phyloP scores from a whole-genome alignment of 1,140 invertebrate genomes.

The Drosophila guanche region DNA sequence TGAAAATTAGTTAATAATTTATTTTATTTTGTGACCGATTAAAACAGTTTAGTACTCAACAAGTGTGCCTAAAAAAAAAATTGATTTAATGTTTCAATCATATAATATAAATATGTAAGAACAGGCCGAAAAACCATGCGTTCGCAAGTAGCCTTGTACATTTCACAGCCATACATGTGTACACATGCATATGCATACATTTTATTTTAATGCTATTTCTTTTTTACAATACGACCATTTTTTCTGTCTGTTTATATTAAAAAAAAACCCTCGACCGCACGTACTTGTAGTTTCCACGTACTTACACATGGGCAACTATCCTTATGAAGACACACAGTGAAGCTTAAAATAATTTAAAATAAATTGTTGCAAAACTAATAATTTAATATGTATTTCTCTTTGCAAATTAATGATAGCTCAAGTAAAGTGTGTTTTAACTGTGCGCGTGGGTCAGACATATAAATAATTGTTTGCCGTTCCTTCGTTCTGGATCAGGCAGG shows the following conservation, averaged over 20 bases:
- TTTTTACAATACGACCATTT: too few relatives aligned
- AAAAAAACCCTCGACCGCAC: too few relatives aligned
- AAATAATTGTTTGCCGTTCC: constrained; percentile 27
- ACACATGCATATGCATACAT: neutral
- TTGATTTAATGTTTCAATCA: neutral
- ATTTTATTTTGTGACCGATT: constrained; percentile 3
- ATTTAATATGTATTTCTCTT: too few relatives aligned
- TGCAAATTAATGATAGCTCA: too few relatives aligned
- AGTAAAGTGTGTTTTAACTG: neutral
- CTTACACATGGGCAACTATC: too few relatives aligned
- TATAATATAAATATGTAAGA: neutral
- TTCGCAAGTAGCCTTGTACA: constrained; percentile 18
- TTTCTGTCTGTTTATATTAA: too few relatives aligned
- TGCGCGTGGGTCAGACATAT: constrained; percentile 5
- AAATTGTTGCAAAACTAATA: too few relatives aligned
- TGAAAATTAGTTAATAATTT: constrained; percentile 9
- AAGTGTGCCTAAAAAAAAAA: constrained; percentile 1
- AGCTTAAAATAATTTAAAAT: too few relatives aligned
- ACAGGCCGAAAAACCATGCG: constrained; percentile 2
- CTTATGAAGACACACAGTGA: too few relatives aligned
- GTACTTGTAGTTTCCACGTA: too few relatives aligned
- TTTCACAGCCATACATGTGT: constrained; percentile 9
- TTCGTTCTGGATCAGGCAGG: constrained; percentile 40
- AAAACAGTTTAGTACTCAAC: constrained; percentile 22
- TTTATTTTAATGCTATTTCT: neutral